These are phyloP conservation scores for Celastrina argiolus DNA, from an alignment of 2,888 invertebrate species.

Conservation along the genomic window DNA sequence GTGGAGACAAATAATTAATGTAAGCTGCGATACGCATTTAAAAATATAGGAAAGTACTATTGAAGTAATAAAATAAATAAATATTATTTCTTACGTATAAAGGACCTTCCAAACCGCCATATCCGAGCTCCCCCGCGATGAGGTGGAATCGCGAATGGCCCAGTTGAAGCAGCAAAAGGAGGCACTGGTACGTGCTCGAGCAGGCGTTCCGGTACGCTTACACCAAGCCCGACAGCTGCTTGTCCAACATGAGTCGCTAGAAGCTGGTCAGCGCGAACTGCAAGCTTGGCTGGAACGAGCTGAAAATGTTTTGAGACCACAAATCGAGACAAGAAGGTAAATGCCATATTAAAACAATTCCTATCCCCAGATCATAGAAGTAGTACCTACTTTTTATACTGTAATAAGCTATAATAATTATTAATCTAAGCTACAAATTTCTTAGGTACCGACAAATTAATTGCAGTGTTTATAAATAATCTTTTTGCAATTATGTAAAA, in stretches of 20 bases:
- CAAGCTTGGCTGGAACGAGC: slow-evolving; percentile 92
- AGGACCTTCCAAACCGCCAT: slow-evolving; percentile 93
- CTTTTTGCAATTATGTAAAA: too few species aligned
- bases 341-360: background rate
- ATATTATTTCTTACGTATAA: slow-evolving; percentile 26
- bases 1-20: too few species aligned
- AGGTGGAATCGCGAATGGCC: slow-evolving; percentile 93
- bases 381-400: too few species aligned
- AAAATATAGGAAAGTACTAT: too few species aligned
- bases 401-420: too few species aligned
- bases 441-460: too few species aligned
- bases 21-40: too few species aligned
- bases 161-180: slow-evolving; percentile 93
- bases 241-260: slow-evolving; percentile 93
- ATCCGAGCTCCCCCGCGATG: slow-evolving; percentile 92
- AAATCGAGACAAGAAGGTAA: slow-evolving; percentile 60
- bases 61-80: background rate
- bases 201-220: slow-evolving; percentile 88
- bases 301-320: slow-evolving; percentile 81
- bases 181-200: slow-evolving; percentile 88
- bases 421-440: too few species aligned
- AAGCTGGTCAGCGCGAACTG: slow-evolving; percentile 91
- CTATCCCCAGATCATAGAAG: too few species aligned
- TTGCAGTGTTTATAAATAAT: too few species aligned
- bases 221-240: slow-evolving; percentile 89